Evolutionary conservation across 2,888 invertebrate species (phyloP), one percentile per base, ranked within the genome.

Genomic region (Bellardia bayeri): DNA sequence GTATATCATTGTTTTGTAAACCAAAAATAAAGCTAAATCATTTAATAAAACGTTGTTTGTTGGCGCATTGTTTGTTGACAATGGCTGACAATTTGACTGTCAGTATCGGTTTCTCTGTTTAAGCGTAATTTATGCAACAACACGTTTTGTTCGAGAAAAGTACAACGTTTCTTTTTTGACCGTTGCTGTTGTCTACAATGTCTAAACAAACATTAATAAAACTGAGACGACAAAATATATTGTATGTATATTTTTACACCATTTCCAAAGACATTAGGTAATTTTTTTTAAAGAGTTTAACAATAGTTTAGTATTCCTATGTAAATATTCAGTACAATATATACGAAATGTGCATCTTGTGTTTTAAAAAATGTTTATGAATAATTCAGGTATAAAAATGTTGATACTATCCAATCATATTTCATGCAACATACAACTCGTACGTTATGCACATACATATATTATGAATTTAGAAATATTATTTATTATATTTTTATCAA

Each of bases 51-150:
- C 74, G 61, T 68, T 85, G 84, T 80, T 23, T 23, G 23, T 23
- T 23, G 23, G 23, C 66, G 16, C 69, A 82, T 58, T 66, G 58
- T 84, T 79, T 85, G 85, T 75, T 81, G 58, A 78, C 72, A 64
- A 83, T 68, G 80, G 54, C 58, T 82, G 54, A 78, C 40, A 74
- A 30, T 30, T 42, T 61, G 40, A 63, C 74, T 75, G 80, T 33
- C 49, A 42, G 85, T 23, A 3, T 33, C 68, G 37, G 72, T 61
- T 54, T 63, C 68, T 11, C 79, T 63, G 54, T 72, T 89, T 71
- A 86, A 89, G 37, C 75, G 37, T 89, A 90, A 90, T 90, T 90
- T 90, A 92, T 92, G 92, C 90, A 83, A 89, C 90, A 91, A 91
- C 91, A 92, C 91, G 92, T 91, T 92, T 90, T 82, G 80, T 51